Evolutionary conservation across 2,113 vertebrate genomes (phyloP).

Genomic region (Stomatorhinus ivindoensis): DNA sequence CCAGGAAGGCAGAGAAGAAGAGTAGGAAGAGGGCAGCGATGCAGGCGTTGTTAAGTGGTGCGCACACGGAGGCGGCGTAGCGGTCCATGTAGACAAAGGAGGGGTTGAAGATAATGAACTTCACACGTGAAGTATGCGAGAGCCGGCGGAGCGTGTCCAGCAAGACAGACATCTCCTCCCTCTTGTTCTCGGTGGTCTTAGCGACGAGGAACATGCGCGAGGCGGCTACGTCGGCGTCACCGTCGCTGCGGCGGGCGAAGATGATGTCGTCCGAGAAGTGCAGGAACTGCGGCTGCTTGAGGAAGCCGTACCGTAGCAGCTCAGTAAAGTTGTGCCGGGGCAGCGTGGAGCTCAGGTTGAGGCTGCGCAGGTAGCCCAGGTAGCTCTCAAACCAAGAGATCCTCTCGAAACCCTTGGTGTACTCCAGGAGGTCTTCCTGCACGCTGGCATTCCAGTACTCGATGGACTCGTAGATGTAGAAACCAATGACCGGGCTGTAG

Average conservation of each 20-base stretch:
- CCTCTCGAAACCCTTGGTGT: conserved; percentile 91
- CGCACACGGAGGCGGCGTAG: conserved; percentile 92
- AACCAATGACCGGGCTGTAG: conserved; percentile 95
- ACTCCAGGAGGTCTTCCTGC: conserved; percentile 89
- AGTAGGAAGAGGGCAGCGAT: conserved; percentile 93
- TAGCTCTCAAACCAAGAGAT: conserved; percentile 99
- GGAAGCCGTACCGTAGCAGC: conserved; percentile 80
- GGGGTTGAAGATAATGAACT: conserved; percentile 97
- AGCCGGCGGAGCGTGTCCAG: conserved; percentile 90
- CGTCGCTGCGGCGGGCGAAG: conserved; percentile 84
- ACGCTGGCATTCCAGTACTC: conserved; percentile 98
- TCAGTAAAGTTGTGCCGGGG: conserved; percentile 87
- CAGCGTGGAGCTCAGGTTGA: conserved; percentile 83
- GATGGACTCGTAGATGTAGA: conserved; percentile 97
- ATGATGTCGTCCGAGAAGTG: conserved; percentile 98
- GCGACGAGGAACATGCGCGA: conserved; percentile 95
- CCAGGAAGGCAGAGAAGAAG: conserved; percentile 88
- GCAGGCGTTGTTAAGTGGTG: conserved; percentile 91
- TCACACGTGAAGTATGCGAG: conserved; percentile 92
- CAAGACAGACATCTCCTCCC: conserved; percentile 93
- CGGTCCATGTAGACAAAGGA: conserved; percentile 98
- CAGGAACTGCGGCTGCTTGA: conserved; percentile 79
- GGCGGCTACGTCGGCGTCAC: conserved; percentile 87
- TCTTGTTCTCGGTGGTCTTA: conserved; percentile 95
- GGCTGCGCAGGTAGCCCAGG: conserved; percentile 85